Evolutionary conservation across 1,140 invertebrate genomes (phyloP), one percentile per base, ranked within the genome.

Genomic region (Drosophila littoralis): DNA sequence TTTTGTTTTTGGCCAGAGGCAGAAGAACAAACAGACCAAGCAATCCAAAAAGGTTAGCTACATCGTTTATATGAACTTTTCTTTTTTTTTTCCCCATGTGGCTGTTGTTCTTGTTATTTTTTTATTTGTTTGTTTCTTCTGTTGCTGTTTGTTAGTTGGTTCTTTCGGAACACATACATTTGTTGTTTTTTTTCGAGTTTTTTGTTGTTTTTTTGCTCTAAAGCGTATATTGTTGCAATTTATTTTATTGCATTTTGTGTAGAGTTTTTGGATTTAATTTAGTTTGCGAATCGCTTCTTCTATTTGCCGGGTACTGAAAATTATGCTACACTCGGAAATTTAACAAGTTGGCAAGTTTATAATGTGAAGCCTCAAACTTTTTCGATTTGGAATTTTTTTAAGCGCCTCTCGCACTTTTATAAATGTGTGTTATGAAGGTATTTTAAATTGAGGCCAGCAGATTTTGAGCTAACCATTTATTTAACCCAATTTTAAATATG

Each of bases 211-310:
- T 54, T 12, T 35, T 40, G 10, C 22, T 40, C 13, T 9, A n/a
- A 15, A 48, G 63, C 74, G 80, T 70, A 89, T 88, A 89, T 88
- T 83, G 80, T 77, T 88, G 84, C 80, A 88, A 88, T 88, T 88
- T 88, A 89, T 88, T 88, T 88, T 88, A 88, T 89, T 88, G 84
- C 84, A 84, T 88, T 86, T 88, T 57, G 77, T 70, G 66, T 83
- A 69, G 79, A 83, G 84, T 88, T 81, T 83, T 81, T 48, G 83
- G 70, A 88, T 88, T 88, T 89, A 88, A 88, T 88, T 88, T 89
- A 86, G 84, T 81, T 77, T 74, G 42, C 35, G 42, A 51, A 69
- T 60, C 48, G 55, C 43, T 61, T 68, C 46, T 71, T 52, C 48
- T 63, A 57, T 73, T 55, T 60, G 50, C 52, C 63, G 36, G 54